These are phyloP conservation scores for Eupithecia centaureata DNA, from an alignment of 2,888 invertebrate species.

Conservation along the genomic window DNA sequence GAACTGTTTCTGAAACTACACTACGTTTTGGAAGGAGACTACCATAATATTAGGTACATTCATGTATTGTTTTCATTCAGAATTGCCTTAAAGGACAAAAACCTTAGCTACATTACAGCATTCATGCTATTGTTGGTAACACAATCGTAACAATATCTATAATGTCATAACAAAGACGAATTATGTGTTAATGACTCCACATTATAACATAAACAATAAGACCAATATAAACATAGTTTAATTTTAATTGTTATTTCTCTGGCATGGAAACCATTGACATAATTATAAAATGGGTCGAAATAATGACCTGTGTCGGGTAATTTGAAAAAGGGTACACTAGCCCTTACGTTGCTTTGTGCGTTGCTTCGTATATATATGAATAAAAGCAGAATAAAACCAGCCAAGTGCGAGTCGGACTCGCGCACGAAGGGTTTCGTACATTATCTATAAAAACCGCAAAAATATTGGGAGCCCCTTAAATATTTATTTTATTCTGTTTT, in stretches of 20 bases:
- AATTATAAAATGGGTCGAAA: neutral
- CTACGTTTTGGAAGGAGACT: neutral
- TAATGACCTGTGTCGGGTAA: neutral
- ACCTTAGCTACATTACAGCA: conserved; percentile 16
- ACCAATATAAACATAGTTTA: neutral
- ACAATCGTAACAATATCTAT: conserved; percentile 23
- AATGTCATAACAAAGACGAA: conserved; percentile 28
- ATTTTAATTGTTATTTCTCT: conserved; percentile 4
- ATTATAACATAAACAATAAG: conserved; percentile 29
- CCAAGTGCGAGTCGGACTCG: no score
- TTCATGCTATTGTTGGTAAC: conserved; percentile 23
- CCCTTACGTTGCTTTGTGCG: neutral
- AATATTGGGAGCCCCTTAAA: no score
- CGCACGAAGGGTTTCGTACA: no score
- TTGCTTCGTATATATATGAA: neutral
- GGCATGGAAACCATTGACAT: neutral
- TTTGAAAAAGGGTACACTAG: conserved; percentile 7
- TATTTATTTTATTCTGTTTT: no score
- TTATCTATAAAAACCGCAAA: no score
- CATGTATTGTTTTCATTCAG: conserved; percentile 24
- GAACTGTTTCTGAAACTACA: conserved; percentile 2
- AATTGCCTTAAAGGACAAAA: conserved; percentile 22
- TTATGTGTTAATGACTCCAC: conserved; percentile 33
- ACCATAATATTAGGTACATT: conserved; percentile 1
- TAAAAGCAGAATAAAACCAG: neutral